Conservation (phyloP, 2,113 vertebrate genomes). For the Fulica atra region DNA sequence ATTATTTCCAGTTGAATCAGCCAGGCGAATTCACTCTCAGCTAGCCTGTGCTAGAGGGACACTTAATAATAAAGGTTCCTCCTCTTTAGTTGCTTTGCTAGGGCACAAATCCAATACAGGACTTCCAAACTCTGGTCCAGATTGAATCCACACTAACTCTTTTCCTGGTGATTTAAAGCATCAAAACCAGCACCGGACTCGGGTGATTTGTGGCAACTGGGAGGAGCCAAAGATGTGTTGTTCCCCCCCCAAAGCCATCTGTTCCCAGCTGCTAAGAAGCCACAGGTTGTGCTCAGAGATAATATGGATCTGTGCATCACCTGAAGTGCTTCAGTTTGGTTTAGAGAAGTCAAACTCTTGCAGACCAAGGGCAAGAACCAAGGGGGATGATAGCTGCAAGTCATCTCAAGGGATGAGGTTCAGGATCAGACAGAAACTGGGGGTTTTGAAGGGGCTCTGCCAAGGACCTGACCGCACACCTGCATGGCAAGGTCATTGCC, state of each 20-base stretch:
- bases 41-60: not conserved
- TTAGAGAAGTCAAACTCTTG: not conserved
- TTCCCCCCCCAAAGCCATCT: not conserved
- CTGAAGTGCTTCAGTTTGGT: accelerated
- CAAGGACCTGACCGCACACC: accelerated
- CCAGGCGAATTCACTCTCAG: not conserved
- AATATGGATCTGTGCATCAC: not conserved
- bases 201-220: not conserved
- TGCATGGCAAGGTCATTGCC: accelerated
- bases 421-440: not conserved
- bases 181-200: not conserved
- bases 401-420: not conserved
- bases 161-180: not conserved
- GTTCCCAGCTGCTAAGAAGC: not conserved
- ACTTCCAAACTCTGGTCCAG: not conserved
- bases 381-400: not conserved
- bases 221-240: not conserved
- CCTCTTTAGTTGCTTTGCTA: not conserved
- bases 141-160: not conserved
- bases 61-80: not conserved
- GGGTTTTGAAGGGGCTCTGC: not conserved
- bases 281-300: not conserved
- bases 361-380: not conserved
- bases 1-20: conserved; percentile 19
- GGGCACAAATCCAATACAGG: not conserved